These are phyloP conservation scores for Phenganax marumi DNA, from an alignment of 92 coral and sea anemone genomes.

Conservation along the genomic window DNA sequence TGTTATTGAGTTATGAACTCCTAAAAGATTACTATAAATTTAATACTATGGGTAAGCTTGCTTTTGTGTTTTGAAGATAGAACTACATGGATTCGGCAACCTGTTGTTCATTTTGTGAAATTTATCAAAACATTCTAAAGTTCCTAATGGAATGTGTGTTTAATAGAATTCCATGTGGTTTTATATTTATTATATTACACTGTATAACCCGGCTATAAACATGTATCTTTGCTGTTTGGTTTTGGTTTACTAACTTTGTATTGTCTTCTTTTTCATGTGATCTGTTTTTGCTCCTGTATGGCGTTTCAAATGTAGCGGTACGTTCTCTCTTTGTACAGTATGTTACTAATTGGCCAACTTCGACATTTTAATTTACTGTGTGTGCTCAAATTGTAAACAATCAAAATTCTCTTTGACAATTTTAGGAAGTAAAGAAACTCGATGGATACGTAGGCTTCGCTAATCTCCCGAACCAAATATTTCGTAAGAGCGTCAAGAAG, in stretches of 20 bases:
- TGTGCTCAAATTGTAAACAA: background rate
- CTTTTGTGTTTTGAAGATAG: background rate
- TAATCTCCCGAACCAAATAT: conserved; percentile 98
- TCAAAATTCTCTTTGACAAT: background rate
- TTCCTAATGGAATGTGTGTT: background rate
- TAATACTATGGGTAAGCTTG: conserved; percentile 33
- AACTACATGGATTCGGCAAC: background rate
- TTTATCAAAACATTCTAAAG: background rate
- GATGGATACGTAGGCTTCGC: conserved; percentile 99
- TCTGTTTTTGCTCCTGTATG: conserved; percentile 23
- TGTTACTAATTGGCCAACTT: background rate
- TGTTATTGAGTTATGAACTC: conserved; percentile 27
- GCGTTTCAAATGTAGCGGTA: conserved; percentile 49
- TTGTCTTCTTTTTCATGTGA: conserved; percentile 5
- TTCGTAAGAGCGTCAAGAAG: conserved; percentile 95
- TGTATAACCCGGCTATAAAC: background rate
- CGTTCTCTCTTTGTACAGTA: background rate
- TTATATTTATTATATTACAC: background rate
- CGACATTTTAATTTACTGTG: background rate
- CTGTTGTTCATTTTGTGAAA: conserved; percentile 13
- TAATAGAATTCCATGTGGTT: conserved; percentile 28
- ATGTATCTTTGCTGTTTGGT: background rate
- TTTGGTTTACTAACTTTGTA: background rate
- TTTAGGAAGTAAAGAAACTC: conserved; percentile 92
- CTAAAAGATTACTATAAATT: background rate